Evolutionary conservation across 2,113 vertebrate species (phyloP), one percentile per base, ranked within the genome.

Genomic region (Eira barbara): DNA sequence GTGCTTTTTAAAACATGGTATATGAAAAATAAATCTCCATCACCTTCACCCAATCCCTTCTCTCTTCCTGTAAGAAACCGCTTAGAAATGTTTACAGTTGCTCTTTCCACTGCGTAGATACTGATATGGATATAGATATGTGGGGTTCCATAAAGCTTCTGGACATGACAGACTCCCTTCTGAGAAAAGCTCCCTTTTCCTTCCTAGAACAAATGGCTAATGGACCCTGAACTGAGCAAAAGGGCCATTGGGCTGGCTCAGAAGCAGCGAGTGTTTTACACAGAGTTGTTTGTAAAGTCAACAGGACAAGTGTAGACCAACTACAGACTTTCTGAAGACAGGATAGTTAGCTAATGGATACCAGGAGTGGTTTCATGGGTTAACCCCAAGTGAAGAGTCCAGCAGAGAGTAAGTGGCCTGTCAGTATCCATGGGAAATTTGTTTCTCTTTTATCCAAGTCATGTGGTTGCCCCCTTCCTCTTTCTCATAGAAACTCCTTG

Each of bases 1-100:
- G 9, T 84, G 59, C 4, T 83, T 86, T 92, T 81, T 71, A 96
- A 96, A 95, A 85, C 34, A 96, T 89, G 31, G 36, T 49, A 49
- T 73, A 89, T 34, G 42, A 55, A 71, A 63, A 95, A 73, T 49
- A 89, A 96, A 45, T 39, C 8, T 10, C 34, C 81, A 49, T 7
- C 29, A 49, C 73, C 7, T 69, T 36, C 21, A 93, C 17, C 25
- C 13, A 18, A 76, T 80, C 69, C 20, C 36, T 36, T 78, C 42
- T n/a, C 29, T 84, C n/a, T 39, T 23, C 29, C 52, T 89, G 4
- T 86, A 83, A 83, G 73, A n/a, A 79, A 71, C 29, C 74, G 81
- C 17, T 47, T 61, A 80, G 92, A 82, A 82, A 7, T 20, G n/a
- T 76, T 52, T 74, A 57, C 29, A 3, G 8, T 45, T 87, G 82